Conservation (phyloP, 2,797 vertebrate species). For the Pteronotus mesoamericanus region DNA sequence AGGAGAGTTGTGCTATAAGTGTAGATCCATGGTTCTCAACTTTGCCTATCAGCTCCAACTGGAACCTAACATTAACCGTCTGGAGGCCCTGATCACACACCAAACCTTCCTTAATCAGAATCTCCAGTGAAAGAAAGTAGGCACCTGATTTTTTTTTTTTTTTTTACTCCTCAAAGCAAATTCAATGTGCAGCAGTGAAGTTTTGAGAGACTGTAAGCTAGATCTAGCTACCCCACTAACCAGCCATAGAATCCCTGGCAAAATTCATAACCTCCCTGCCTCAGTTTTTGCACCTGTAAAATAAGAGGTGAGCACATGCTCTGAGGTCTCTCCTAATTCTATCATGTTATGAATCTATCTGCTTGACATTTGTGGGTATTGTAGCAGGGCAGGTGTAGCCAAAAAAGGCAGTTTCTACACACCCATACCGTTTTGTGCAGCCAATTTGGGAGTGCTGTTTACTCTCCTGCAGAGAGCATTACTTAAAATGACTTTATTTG, state of each 20-base stretch:
- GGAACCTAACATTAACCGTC: background rate
- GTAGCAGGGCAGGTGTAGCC: slow-evolving; percentile 15
- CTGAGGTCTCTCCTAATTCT: background rate
- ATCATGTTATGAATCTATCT: background rate
- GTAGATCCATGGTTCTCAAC: background rate
- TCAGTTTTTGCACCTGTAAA: background rate
- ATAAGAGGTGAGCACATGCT: background rate
- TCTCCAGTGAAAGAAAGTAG: background rate
- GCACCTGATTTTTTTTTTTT: background rate
- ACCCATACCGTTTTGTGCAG: background rate
- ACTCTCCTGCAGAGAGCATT: slow-evolving; percentile 62
- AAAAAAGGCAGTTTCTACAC: background rate
- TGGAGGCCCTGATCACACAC: background rate
- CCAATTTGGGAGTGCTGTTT: slow-evolving; percentile 52
- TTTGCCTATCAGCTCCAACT: background rate
- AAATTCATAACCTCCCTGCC: background rate
- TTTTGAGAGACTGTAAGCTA: background rate
- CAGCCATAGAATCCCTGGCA: background rate
- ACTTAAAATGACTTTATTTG: slow-evolving; percentile 80
- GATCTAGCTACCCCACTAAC: background rate
- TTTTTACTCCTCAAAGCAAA: background rate
- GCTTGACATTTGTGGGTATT: background rate
- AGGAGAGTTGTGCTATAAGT: background rate
- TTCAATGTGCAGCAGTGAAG: background rate
- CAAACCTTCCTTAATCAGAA: background rate